Conservation (phyloP, 2,113 vertebrate genomes). For the Variabilichromis moorii region DNA sequence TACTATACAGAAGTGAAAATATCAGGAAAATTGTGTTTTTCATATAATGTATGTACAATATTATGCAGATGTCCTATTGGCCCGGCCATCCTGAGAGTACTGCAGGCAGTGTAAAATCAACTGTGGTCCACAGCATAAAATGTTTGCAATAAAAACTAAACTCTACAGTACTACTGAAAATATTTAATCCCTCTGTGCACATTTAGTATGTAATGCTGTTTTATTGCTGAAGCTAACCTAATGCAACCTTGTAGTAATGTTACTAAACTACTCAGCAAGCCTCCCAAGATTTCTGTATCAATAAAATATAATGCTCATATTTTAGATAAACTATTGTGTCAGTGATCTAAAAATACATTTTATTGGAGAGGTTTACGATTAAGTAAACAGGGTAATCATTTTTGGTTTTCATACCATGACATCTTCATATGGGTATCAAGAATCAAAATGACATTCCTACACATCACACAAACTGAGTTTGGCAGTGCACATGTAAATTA, state of each 20-base stretch:
- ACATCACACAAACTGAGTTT: background rate
- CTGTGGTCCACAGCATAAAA: background rate
- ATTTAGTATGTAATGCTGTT: background rate
- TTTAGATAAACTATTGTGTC: background rate
- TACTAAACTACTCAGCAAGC: background rate
- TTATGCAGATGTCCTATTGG: rapidly evolving
- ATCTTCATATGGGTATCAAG: background rate
- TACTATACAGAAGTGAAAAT: background rate
- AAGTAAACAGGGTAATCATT: background rate
- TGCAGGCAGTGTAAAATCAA: background rate
- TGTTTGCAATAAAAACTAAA: background rate
- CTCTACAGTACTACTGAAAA: background rate
- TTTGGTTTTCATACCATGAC: background rate
- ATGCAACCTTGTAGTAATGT: background rate
- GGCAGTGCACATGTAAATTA: background rate
- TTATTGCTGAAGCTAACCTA: background rate
- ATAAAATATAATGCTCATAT: background rate
- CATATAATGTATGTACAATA: background rate
- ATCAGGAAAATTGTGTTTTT: background rate
- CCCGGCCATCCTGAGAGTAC: background rate
- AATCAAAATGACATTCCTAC: background rate
- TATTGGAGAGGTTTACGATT: background rate
- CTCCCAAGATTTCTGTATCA: background rate
- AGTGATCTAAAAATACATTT: background rate
- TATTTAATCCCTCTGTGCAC: background rate